Evolutionary conservation across 1,140 invertebrate species (phyloP).

Genomic region (Tetraneura akinire): DNA sequence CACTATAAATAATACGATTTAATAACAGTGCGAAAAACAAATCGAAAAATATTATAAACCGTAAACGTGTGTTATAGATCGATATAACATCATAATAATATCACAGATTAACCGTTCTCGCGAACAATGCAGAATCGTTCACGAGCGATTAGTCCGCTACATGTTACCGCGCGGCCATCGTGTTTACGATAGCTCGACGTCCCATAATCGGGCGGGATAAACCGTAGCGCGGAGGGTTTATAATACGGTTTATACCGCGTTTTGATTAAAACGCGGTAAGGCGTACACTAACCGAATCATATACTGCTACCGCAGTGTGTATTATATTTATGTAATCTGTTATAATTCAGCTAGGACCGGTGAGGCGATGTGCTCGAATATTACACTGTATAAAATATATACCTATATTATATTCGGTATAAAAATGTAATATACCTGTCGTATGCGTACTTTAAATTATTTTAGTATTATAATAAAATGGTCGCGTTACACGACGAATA

Average conservation of each 20-base stretch:
- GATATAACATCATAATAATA: not conserved
- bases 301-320: not conserved
- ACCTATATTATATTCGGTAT: not conserved
- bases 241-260: not conserved
- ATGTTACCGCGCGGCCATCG: no score
- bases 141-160: conserved; percentile 25
- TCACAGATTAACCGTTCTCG: not conserved
- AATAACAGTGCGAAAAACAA: no score
- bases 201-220: conserved; percentile 2
- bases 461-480: no score
- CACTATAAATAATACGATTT: no score
- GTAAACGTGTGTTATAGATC: not conserved
- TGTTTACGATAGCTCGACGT: conserved; percentile 13
- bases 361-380: no score
- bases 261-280: conserved; percentile 36
- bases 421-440: not conserved
- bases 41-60: no score
- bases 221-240: not conserved
- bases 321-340: not conserved
- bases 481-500: no score
- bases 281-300: conserved; percentile 7
- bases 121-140: not conserved
- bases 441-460: no score
- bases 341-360: no score
- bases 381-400: not conserved